Evolutionary conservation across 1,140 invertebrate genomes (phyloP).

Genomic region (Lepidotrigona ventralis): DNA sequence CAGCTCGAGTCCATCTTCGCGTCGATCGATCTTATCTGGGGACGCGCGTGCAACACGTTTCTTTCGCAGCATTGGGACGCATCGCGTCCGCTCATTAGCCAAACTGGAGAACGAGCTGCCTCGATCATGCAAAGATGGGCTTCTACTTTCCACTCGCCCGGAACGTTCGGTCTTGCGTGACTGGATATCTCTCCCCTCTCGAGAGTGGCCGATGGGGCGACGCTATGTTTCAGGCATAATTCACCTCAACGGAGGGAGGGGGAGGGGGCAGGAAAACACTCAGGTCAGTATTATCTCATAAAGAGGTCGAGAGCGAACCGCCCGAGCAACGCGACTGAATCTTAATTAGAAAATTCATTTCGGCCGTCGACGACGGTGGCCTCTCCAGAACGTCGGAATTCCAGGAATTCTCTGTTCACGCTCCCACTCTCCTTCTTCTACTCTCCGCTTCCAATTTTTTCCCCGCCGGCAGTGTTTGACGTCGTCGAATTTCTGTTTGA

Average conservation of each 20-base stretch:
- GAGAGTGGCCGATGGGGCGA: no score
- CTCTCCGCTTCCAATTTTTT: constrained; percentile 9
- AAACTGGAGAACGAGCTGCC: background rate
- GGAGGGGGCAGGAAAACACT: no score
- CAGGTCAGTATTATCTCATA: constrained; percentile 55
- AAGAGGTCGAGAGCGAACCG: constrained; percentile 47
- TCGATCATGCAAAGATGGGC: background rate
- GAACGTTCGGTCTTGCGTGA: background rate
- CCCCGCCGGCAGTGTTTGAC: no score
- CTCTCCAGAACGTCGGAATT: constrained; percentile 46
- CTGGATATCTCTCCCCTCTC: no score
- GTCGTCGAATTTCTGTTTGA: background rate
- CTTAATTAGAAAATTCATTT: constrained; percentile 70
- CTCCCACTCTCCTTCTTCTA: background rate
- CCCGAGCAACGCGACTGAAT: constrained; percentile 54
- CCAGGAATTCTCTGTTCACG: constrained; percentile 53
- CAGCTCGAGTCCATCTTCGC: no score
- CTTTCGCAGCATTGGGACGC: no score
- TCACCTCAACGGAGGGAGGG: background rate
- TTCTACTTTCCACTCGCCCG: background rate
- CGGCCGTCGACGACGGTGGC: constrained; percentile 30
- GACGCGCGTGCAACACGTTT: background rate
- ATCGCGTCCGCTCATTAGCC: background rate
- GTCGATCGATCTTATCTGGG: no score
- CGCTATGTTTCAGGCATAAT: no score